Percentiles rank a stretch among this genome's conserved stretches.
These are phyloP conservation scores for Rhinoptilus africanus DNA, from an alignment of 2,113 vertebrate genomes.

Conservation along the genomic window DNA sequence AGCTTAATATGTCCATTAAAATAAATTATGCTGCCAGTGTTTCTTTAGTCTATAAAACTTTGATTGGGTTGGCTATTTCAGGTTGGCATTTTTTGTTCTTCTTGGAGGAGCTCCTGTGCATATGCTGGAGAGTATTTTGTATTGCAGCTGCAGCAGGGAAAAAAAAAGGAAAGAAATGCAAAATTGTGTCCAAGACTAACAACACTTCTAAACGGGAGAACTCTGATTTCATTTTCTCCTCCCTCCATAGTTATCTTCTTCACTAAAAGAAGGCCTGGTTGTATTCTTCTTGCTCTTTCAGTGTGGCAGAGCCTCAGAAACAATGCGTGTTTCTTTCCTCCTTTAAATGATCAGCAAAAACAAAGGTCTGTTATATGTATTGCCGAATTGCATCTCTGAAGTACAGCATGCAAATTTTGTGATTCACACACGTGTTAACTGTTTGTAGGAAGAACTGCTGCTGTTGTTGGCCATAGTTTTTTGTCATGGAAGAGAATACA, in stretches of 20 bases:
- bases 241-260: background rate
- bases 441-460: background rate
- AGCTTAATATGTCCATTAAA: conserved; percentile 61
- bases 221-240: background rate
- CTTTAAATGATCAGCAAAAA: background rate
- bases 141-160: background rate
- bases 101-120: conserved; percentile 3
- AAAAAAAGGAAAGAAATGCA: background rate
- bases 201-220: background rate
- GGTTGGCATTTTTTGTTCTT: background rate
- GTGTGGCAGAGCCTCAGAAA: background rate
- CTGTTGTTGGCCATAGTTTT: background rate
- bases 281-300: background rate
- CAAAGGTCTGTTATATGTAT: background rate
- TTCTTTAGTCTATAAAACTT: conserved; percentile 16
- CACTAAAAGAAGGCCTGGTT: background rate
- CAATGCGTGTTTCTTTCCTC: background rate
- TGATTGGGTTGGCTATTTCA: conserved; percentile 17
- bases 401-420: background rate
- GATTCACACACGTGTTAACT: background rate
- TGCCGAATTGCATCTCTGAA: background rate
- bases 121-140: background rate
- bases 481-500: background rate
- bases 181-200: background rate
- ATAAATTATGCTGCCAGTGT: conserved; percentile 19